phyloP scores from a whole-genome alignment of 2,797 vertebrate species.

The Hydrolagus colliei region DNA sequence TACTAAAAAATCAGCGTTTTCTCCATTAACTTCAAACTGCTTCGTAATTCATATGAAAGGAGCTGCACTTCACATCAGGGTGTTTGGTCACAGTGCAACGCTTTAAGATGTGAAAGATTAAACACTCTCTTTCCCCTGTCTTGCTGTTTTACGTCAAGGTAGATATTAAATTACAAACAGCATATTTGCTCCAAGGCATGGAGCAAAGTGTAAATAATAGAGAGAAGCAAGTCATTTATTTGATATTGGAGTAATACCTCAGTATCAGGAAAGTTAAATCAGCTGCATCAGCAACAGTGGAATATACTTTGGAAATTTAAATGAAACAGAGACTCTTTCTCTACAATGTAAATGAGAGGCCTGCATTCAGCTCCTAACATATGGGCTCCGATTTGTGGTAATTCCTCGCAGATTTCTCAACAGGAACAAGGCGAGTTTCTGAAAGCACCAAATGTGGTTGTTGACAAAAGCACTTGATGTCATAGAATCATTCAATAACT shows the following conservation, averaged over 20 bases:
- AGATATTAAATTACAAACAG: background rate
- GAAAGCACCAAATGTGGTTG: no score
- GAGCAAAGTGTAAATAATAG: background rate
- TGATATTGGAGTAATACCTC: background rate
- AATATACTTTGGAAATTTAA: no score
- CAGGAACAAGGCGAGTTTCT: no score
- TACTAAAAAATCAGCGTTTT: no score
- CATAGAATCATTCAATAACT: no score
- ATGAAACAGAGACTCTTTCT: no score
- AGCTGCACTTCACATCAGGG: background rate
- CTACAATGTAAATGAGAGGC: no score
- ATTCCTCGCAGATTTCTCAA: no score
- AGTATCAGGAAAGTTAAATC: background rate
- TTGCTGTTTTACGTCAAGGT: background rate
- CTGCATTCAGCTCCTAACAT: no score
- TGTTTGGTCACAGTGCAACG: background rate
- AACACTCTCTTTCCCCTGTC: background rate
- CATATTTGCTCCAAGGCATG: background rate
- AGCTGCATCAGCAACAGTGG: no score
- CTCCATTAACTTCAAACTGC: background rate
- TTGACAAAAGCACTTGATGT: no score
- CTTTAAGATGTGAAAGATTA: background rate
- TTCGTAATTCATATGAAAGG: background rate
- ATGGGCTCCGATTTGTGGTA: no score
- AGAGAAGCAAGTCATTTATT: background rate